Evolutionary conservation across 2,113 vertebrate genomes (phyloP).

Genomic region (Rhinolophus sinicus): DNA sequence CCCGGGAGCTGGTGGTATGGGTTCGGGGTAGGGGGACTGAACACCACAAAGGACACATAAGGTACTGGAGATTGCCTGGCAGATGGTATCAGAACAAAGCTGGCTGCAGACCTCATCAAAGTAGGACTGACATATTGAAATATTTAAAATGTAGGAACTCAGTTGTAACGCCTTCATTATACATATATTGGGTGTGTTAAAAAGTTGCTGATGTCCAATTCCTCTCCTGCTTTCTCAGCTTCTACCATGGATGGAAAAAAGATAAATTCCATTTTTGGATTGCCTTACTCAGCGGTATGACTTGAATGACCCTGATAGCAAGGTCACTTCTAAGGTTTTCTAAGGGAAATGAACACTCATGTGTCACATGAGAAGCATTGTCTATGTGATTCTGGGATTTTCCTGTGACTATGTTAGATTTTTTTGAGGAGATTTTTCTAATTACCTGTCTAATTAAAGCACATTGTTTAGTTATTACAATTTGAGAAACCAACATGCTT

Average conservation of each 20-base stretch:
- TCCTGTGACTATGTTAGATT: neutral
- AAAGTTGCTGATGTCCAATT: conserved; percentile 9
- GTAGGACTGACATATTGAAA: neutral
- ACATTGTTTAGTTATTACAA: neutral
- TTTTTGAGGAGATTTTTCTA: conserved; percentile 17
- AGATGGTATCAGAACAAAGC: neutral
- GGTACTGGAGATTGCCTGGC: neutral
- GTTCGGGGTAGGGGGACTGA: neutral
- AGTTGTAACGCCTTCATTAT: conserved; percentile 3
- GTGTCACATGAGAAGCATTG: neutral
- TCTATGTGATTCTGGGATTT: conserved; percentile 24
- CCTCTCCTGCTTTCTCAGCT: neutral
- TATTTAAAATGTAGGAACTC: neutral
- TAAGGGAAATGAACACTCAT: neutral
- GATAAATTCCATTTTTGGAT: neutral
- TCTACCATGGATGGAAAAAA: neutral
- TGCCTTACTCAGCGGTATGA: neutral
- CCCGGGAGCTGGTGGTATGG: neutral
- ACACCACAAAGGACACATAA: neutral
- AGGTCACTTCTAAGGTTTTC: neutral
- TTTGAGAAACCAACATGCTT: conserved; percentile 44
- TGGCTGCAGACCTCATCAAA: neutral
- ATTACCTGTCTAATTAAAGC: neutral
- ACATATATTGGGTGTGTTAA: neutral
- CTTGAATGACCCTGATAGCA: neutral